phyloP scores from a whole-genome alignment of 1,140 invertebrate genomes.

The Macrocentrus cingulum region DNA sequence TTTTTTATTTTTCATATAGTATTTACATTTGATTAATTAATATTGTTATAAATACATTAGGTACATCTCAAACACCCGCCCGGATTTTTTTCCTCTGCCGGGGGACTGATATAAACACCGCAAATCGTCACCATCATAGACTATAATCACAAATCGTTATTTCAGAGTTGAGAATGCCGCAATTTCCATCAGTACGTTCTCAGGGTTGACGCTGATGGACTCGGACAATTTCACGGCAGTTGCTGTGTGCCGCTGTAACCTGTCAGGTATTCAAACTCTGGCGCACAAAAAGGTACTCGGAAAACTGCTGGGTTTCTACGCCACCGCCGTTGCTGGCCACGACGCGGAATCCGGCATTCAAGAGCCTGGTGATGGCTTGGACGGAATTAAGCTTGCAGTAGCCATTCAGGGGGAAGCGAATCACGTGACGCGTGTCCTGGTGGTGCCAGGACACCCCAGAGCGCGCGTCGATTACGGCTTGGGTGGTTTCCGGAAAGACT shows the following conservation, averaged over 20 bases:
- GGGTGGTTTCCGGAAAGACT: constrained; percentile 84
- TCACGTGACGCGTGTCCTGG: constrained; percentile 80
- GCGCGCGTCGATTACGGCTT: constrained; percentile 79
- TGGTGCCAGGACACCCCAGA: constrained; percentile 83
- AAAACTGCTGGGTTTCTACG: constrained; percentile 90
- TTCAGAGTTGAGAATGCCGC: neutral
- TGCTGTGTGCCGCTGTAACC: constrained; percentile 31
- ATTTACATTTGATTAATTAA: constrained; percentile 21
- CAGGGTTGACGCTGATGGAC: no score
- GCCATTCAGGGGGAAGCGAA: constrained; percentile 88
- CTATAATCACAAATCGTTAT: constrained; percentile 4
- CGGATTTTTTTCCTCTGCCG: no score
- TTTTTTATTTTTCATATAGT: constrained; percentile 2
- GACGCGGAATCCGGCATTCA: constrained; percentile 82
- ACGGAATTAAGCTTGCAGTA: constrained; percentile 91
- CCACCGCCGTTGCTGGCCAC: constrained; percentile 85
- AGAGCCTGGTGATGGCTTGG: constrained; percentile 82
- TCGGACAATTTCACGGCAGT: no score
- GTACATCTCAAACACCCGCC: constrained; percentile 7
- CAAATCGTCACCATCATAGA: neutral
- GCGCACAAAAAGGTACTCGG: constrained; percentile 85
- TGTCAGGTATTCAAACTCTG: constrained; percentile 58
- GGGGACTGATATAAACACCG: neutral
- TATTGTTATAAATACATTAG: constrained; percentile 20
- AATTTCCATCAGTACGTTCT: neutral